A percentile compares a stretch with the other conserved stretches of the same genome.
Conservation (phyloP, 2,797 vertebrate genomes). For the Acropternis orthonyx region DNA sequence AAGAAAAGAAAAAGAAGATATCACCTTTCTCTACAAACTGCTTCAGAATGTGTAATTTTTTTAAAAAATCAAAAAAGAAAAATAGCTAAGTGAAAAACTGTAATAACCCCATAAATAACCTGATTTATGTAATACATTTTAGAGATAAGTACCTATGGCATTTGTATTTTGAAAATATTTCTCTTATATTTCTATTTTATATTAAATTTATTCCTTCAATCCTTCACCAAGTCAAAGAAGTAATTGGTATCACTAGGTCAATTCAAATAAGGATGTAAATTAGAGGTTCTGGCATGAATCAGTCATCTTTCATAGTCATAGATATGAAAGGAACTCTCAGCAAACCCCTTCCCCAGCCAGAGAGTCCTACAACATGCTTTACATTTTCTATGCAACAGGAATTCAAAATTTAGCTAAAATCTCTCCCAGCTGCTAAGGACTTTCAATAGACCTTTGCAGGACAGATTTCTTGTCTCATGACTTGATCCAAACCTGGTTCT, state of each 20-base stretch:
- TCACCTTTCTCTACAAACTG: not conserved
- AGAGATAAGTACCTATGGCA: not conserved
- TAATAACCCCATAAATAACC: not conserved
- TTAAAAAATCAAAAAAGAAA: not conserved
- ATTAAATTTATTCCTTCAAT: not conserved
- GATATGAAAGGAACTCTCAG: not conserved
- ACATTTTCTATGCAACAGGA: not conserved
- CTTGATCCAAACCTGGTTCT: not conserved
- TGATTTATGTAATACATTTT: not conserved
- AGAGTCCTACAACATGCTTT: not conserved
- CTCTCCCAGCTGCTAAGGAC: not conserved
- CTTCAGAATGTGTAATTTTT: not conserved
- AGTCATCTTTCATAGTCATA: accelerated
- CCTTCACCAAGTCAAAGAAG: not conserved
- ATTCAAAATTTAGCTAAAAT: not conserved
- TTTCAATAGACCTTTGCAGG: not conserved
- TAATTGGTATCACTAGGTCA: not conserved
- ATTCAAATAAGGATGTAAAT: not conserved
- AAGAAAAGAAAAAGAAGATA: not conserved
- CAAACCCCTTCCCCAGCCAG: not conserved
- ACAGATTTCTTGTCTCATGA: not conserved
- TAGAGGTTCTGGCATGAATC: not conserved
- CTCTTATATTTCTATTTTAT: not conserved
- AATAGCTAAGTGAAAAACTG: not conserved
- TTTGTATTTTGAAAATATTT: not conserved